These are phyloP conservation scores for Mesorhabditis belari DNA, from an alignment of 2,888 invertebrate species.

Conservation along the genomic window DNA sequence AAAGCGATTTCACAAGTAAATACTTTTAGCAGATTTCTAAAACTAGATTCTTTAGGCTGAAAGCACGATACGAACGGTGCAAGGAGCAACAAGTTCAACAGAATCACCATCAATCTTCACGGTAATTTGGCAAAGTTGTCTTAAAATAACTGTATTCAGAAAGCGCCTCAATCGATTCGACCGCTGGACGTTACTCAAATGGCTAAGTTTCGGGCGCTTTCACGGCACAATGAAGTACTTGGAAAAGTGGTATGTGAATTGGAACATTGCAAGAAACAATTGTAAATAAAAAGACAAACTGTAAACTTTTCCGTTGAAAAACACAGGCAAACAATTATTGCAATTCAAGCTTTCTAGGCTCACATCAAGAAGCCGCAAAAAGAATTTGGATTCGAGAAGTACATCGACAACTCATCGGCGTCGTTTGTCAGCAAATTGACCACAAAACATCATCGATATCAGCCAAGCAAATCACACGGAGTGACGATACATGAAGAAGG, in stretches of 20 bases:
- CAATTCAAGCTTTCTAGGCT: not conserved
- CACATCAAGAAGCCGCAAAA: conserved; percentile 6
- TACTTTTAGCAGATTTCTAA: conserved; percentile 24
- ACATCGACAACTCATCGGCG: conserved; percentile 25
- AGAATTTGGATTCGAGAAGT: conserved; percentile 3
- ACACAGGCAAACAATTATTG: not conserved
- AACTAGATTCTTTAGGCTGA: no score
- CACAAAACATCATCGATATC: conserved; percentile 5
- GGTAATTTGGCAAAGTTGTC: no score
- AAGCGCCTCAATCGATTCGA: no score
- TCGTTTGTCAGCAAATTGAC: conserved; percentile 32
- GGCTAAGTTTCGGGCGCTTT: not conserved
- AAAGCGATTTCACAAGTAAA: conserved; percentile 23
- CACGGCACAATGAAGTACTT: not conserved
- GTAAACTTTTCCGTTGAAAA: not conserved
- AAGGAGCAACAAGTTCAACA: no score
- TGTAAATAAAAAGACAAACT: not conserved
- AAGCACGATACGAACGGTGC: no score
- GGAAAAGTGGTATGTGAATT: not conserved
- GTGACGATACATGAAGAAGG: no score
- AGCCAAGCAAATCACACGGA: no score
- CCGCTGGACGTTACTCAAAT: no score
- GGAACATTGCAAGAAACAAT: not conserved
- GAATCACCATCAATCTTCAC: no score
- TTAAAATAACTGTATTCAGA: no score